Percentiles rank a stretch among this genome's conserved stretches.
Conservation (phyloP, 2,888 invertebrate genomes). For the Hoplodrina blanda region DNA sequence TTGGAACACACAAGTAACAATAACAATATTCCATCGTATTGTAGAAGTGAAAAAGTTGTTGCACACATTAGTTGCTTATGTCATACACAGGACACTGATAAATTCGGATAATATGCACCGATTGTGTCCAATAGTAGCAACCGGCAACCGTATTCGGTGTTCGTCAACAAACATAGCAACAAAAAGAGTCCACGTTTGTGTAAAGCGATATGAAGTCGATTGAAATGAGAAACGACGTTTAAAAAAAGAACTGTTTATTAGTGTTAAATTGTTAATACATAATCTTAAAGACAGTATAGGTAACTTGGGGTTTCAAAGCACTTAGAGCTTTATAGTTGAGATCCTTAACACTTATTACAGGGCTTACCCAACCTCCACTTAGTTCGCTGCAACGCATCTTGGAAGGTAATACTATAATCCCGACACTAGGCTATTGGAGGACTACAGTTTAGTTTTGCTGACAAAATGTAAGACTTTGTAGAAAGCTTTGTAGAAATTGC, state of each 20-base stretch:
- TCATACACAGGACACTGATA: no score
- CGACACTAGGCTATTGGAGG: neutral
- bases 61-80: no score
- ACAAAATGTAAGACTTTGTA: neutral
- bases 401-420: slow-evolving; percentile 29
- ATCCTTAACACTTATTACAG: slow-evolving; percentile 37
- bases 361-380: slow-evolving; percentile 21
- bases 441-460: neutral
- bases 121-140: no score
- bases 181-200: no score
- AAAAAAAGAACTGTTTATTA: neutral
- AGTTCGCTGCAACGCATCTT: slow-evolving; percentile 28
- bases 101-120: no score
- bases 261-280: no score
- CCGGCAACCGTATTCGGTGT: no score
- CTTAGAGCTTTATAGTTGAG: slow-evolving; percentile 11
- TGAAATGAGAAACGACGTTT: no score
- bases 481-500: neutral
- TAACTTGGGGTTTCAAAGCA: neutral
- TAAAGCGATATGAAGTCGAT: no score
- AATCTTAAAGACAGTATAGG: neutral
- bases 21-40: no score
- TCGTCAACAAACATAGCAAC: no score
- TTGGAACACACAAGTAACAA: neutral
- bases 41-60: no score